These are phyloP conservation scores for Forbesichthys agassizii DNA, from an alignment of 2,113 vertebrate genomes.

Conservation along the genomic window DNA sequence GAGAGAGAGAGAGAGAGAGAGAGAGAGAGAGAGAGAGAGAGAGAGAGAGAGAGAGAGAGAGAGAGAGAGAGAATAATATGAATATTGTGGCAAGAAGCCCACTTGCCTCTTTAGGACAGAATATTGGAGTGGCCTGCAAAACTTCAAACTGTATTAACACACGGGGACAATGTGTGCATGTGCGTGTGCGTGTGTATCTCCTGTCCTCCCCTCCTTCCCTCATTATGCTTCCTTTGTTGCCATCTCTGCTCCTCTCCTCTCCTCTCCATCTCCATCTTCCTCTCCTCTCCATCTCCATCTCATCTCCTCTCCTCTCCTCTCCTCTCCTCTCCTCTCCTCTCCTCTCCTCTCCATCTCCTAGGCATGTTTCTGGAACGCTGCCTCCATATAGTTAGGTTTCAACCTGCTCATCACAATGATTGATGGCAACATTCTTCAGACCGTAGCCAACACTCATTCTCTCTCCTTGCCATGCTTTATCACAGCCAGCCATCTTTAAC, in stretches of 20 bases:
- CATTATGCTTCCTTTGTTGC: too few species aligned
- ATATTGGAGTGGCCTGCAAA: slow-evolving; percentile 69
- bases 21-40: too few species aligned
- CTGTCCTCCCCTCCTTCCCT: neutral
- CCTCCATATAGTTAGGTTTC: slow-evolving; percentile 44
- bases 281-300: neutral
- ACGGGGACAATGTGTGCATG: slow-evolving; percentile 30
- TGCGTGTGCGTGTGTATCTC: slow-evolving; percentile 12
- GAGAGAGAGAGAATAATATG: too few species aligned
- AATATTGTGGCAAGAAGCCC: too few species aligned
- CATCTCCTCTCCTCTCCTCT: neutral
- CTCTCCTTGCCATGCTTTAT: slow-evolving; percentile 2
- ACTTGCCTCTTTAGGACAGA: slow-evolving; percentile 61
- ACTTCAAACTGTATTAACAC: slow-evolving; percentile 63
- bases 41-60: too few species aligned
- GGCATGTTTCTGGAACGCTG: slow-evolving; percentile 41
- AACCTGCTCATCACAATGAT: slow-evolving; percentile 52
- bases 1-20: too few species aligned
- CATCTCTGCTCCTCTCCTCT: neutral
- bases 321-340: neutral
- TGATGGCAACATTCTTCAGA: slow-evolving; percentile 33
- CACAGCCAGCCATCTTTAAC: slow-evolving; percentile 14
- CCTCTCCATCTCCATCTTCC: neutral
- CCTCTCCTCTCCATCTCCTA: slow-evolving; percentile 18
- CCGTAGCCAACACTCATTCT: slow-evolving; percentile 2